Conservation (phyloP, 1,140 invertebrate species). For the Chrysopa pallens region DNA sequence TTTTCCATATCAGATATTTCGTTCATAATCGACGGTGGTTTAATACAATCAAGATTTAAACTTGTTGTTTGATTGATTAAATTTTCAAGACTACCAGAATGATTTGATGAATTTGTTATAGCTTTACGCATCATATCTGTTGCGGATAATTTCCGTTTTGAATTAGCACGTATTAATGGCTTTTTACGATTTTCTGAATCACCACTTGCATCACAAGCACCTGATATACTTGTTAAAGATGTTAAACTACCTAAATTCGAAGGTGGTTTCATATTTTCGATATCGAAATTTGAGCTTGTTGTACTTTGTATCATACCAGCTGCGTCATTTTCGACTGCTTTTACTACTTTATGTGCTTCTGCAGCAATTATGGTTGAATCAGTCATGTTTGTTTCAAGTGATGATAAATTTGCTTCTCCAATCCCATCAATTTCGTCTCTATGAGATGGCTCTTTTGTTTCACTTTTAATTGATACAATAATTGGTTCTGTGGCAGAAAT, state of each 20-base stretch:
- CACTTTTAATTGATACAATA: slow-evolving; percentile 45
- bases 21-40: slow-evolving; percentile 66
- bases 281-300: slow-evolving; percentile 34
- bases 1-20: slow-evolving; percentile 55
- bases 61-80: slow-evolving; percentile 29
- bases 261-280: slow-evolving; percentile 61
- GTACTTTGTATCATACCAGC: slow-evolving; percentile 38
- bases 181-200: slow-evolving; percentile 7
- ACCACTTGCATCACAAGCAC: slow-evolving; percentile 12
- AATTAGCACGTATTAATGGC: slow-evolving; percentile 19
- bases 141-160: slow-evolving; percentile 48
- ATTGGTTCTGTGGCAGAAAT: slow-evolving; percentile 54
- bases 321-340: slow-evolving; percentile 38
- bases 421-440: slow-evolving; percentile 21
- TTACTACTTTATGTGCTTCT: slow-evolving; percentile 51
- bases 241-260: slow-evolving; percentile 50
- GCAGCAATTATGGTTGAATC: slow-evolving; percentile 49
- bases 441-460: slow-evolving; percentile 25
- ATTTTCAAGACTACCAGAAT: slow-evolving; percentile 32
- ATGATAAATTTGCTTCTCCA: slow-evolving; percentile 13
- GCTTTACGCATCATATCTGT: slow-evolving; percentile 49
- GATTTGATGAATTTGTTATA: slow-evolving; percentile 33
- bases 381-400: slow-evolving; percentile 26
- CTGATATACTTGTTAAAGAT: slow-evolving; percentile 37
- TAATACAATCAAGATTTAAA: slow-evolving; percentile 57